These are phyloP conservation scores for Agrotis ipsilon DNA, from an alignment of 2,888 invertebrate species.

Conservation along the genomic window DNA sequence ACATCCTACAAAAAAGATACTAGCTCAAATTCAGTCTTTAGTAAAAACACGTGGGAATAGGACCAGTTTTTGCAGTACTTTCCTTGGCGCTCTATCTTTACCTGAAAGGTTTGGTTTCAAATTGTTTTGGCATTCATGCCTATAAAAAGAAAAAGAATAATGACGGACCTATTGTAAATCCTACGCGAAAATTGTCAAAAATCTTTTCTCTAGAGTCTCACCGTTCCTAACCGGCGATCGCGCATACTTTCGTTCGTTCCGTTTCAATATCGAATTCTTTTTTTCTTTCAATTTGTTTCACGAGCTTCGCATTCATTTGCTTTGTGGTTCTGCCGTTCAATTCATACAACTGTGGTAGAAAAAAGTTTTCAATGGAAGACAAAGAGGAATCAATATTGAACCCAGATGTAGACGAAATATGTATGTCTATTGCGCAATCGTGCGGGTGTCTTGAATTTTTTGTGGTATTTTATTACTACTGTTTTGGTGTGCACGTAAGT, in stretches of 20 bases:
- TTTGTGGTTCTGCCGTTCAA: constrained; percentile 67
- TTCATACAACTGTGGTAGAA: constrained; percentile 65
- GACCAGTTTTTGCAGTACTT: background rate
- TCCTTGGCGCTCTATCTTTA: background rate
- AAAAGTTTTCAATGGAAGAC: constrained; percentile 66
- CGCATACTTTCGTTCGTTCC: constrained; percentile 58
- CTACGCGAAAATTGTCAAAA: constrained; percentile 43
- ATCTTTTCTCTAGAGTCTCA: constrained; percentile 40
- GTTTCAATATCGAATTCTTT: constrained; percentile 64
- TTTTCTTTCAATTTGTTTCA: constrained; percentile 65
- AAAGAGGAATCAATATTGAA: constrained; percentile 61
- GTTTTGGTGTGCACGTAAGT: background rate
- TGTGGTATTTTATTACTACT: constrained; percentile 5
- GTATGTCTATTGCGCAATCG: constrained; percentile 22
- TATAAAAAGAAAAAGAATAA: constrained; percentile 20
- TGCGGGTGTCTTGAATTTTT: background rate
- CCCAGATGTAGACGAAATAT: constrained; percentile 46
- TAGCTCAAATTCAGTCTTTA: background rate
- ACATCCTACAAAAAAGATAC: background rate
- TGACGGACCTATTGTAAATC: constrained; percentile 19
- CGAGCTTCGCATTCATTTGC: constrained; percentile 68
- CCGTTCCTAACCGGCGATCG: constrained; percentile 46
- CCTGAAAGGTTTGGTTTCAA: background rate
- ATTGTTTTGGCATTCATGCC: background rate
- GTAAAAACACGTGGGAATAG: too few relatives aligned